These are phyloP conservation scores for Oplegnathus fasciatus DNA, from an alignment of 2,113 vertebrate genomes.

Conservation along the genomic window DNA sequence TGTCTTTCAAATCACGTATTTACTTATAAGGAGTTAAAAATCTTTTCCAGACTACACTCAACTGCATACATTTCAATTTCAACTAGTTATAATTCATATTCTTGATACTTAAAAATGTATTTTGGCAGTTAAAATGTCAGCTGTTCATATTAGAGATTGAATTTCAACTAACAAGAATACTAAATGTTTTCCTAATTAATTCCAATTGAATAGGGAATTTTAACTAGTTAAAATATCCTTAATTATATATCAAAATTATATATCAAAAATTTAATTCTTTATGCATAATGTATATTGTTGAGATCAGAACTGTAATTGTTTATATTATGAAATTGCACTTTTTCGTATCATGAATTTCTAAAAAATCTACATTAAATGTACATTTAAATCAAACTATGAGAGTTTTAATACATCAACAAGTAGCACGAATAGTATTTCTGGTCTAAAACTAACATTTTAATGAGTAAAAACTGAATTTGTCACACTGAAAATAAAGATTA, in stretches of 20 bases:
- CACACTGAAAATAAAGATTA: background rate
- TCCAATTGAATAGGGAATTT: background rate
- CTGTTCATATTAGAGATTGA: background rate
- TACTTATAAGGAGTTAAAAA: background rate
- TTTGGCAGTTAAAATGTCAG: background rate
- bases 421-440: background rate
- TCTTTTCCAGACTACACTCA: no score
- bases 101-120: background rate
- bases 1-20: background rate
- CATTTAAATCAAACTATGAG: background rate
- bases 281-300: background rate
- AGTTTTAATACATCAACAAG: background rate
- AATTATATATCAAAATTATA: background rate
- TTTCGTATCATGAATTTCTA: background rate
- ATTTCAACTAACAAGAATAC: background rate
- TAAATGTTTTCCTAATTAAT: background rate
- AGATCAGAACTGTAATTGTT: background rate
- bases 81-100: no score
- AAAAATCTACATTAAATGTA: background rate
- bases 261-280: background rate
- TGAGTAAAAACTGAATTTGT: background rate
- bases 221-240: background rate
- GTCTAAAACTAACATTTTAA: background rate
- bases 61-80: background rate
- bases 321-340: background rate